phyloP scores from a whole-genome alignment of 2,797 vertebrate genomes.

The Pitangus sulphuratus region DNA sequence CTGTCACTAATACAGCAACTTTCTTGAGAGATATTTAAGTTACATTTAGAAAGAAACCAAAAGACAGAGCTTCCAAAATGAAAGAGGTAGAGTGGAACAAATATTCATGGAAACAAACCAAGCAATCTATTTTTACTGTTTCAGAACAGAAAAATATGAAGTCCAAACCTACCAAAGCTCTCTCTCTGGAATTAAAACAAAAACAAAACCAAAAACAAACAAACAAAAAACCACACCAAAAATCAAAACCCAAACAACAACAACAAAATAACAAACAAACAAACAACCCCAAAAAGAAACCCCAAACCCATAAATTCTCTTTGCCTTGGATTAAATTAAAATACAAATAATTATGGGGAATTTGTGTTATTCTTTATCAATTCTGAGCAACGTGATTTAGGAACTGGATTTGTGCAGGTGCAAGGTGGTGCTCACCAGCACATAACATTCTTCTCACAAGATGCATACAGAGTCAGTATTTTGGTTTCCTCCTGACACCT shows the following conservation, averaged over 20 bases:
- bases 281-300: accelerated
- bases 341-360: background rate
- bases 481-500: slow-evolving; percentile 5
- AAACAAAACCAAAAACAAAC: background rate
- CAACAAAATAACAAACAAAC: background rate
- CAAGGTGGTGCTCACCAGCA: background rate
- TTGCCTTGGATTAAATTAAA: background rate
- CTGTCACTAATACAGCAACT: background rate
- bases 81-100: accelerated
- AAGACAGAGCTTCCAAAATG: background rate
- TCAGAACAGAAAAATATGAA: background rate
- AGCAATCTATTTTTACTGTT: background rate
- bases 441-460: slow-evolving; percentile 14
- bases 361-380: background rate
- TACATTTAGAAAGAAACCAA: background rate
- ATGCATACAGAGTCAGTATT: background rate
- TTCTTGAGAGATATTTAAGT: background rate
- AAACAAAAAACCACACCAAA: no score
- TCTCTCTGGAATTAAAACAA: background rate
- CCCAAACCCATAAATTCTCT: background rate
- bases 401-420: background rate
- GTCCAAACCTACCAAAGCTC: background rate
- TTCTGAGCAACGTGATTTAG: background rate
- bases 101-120: background rate
- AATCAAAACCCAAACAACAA: no score